phyloP scores from a whole-genome alignment of 1,140 invertebrate species.

The Spodoptera litura region DNA sequence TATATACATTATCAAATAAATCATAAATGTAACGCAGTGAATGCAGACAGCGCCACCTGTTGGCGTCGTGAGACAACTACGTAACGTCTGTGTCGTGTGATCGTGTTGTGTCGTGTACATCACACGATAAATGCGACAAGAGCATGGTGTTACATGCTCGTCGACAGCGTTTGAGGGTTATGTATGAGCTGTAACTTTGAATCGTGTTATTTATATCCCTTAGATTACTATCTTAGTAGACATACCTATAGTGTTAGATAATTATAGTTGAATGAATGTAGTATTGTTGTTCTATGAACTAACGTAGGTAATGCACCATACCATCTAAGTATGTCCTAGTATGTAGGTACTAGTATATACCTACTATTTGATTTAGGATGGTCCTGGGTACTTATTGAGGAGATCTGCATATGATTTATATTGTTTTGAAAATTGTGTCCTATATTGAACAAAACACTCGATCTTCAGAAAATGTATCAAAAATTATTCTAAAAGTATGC shows the following conservation, averaged over 20 bases:
- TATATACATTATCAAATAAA: conserved; percentile 9
- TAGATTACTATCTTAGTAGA: neutral
- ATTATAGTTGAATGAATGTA: neutral
- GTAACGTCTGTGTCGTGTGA: neutral
- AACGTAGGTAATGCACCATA: too few species aligned
- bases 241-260: neutral
- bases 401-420: too few species aligned
- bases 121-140: neutral
- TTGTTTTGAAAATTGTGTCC: too few species aligned
- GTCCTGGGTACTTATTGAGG: too few species aligned
- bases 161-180: conserved; percentile 6
- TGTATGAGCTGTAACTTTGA: conserved; percentile 6
- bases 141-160: conserved; percentile 2
- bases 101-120: neutral
- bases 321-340: too few species aligned
- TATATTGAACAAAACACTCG: too few species aligned
- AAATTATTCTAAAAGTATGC: too few species aligned
- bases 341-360: too few species aligned
- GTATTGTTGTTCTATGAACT: too few species aligned
- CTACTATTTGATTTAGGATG: too few species aligned
- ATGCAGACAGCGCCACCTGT: conserved; percentile 25
- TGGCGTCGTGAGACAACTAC: conserved; percentile 3
- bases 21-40: conserved; percentile 25
- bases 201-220: neutral
- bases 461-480: too few species aligned